Percentiles rank a stretch among this genome's conserved stretches.
Conservation (phyloP, 2,797 vertebrate species). For the Pseudochirops cupreus region DNA sequence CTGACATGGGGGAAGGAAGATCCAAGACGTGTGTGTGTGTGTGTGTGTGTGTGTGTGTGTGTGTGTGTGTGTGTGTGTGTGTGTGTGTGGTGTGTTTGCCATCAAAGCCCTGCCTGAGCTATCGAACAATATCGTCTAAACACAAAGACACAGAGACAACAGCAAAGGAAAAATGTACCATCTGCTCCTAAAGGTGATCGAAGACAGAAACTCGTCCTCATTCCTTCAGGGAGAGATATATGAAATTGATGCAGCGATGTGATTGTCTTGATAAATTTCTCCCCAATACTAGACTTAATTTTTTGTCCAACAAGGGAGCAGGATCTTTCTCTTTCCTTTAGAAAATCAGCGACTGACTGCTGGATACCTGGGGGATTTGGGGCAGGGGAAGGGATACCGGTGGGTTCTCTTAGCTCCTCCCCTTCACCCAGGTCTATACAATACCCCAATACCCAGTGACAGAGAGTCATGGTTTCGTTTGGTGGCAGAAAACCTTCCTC, state of each 20-base stretch:
- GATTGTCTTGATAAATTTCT: not conserved
- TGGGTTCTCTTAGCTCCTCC: not conserved
- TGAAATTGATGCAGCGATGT: not conserved
- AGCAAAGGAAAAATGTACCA: conserved; percentile 33
- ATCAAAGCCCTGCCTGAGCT: conserved; percentile 61
- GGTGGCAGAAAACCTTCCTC: not conserved
- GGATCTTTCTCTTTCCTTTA: not conserved
- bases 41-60: conserved; percentile 48
- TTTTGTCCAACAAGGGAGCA: conserved; percentile 13
- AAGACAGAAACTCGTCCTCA: conserved; percentile 1
- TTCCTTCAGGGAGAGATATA: conserved; percentile 21
- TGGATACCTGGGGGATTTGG: not conserved
- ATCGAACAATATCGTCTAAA: conserved; percentile 73
- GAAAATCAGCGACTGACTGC: not conserved
- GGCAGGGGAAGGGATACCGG: not conserved
- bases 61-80: conserved; percentile 36
- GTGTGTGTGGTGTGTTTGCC: conserved; percentile 58
- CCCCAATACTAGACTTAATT: not conserved
- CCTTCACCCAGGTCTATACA: not conserved
- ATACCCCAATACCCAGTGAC: not conserved
- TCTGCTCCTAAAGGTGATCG: not conserved
- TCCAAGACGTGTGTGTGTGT: conserved; percentile 68
- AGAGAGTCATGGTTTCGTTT: not conserved
- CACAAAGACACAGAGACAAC: conserved; percentile 77
- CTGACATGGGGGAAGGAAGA: conserved; percentile 56